Base-by-base conservation (phyloP, 2,797 vertebrate species). In the Paramormyrops hopkinsi region DNA sequence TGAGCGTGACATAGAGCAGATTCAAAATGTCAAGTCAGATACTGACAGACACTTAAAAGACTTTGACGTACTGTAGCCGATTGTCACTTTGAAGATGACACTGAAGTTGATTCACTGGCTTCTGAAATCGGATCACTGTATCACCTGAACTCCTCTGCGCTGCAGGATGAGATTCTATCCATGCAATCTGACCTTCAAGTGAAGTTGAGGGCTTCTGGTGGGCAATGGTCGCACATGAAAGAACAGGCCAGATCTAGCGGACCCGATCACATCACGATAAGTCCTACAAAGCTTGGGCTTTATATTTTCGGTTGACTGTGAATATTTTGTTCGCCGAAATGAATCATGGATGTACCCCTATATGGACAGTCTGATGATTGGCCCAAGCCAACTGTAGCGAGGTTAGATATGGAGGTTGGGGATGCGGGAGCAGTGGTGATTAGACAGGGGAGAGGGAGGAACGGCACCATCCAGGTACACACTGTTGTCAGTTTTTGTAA, bases 161-260 rank as follows among this genome's bases (percentile, higher is more conserved):
- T 90, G 25, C 84, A 91, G 89, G 89, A 90, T 90, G 85, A 92
- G 59, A 90, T 91, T 91, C 53, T 91, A 37, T 91, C 87, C 37
- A 83, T 91, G 37, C 83, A 91, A 90, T 91, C 88, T 91, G 87
- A 65, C 22, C 59, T 65, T 65, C 8, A 4, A 65, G 59, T 65
- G 59, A 25, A 25, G 59, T 65, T 25, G 8, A 12, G 59, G 59
- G 91, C 90, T 37, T 82, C 89, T 17, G 90, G 54, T 82, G 86
- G 48, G 44, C 17, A 82, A 5, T 88, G 17, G 53, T 54, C 4
- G 4, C 53, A 19, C 53, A 54, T 54, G 17, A 19, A 19, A 19
- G 17, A 54, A 19, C 53, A 5, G 53, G 53, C 17, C 53, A 5
- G 17, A 54, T 54, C 53, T 19, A 19, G 53, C 1, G 1, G 51